Conservation (phyloP, 2,113 vertebrate genomes). For the Campylorhamphus procurvoides region DNA sequence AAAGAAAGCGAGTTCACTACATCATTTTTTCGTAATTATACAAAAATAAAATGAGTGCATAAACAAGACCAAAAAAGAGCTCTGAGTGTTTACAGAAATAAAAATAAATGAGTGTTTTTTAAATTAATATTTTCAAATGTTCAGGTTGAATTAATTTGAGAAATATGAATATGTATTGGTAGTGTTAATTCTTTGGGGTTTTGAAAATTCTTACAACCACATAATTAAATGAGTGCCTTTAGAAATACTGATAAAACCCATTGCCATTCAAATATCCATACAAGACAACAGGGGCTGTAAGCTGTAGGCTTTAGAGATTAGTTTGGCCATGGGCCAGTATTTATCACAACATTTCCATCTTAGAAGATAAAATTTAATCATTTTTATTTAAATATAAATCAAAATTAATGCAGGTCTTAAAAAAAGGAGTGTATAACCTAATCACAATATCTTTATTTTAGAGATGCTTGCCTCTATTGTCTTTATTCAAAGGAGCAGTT, state of each 20-base stretch:
- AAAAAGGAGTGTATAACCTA: constrained; percentile 71
- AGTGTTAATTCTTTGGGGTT: constrained; percentile 82
- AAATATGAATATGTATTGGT: constrained; percentile 84
- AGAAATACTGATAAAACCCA: constrained; percentile 86
- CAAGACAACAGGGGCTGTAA: constrained; percentile 81
- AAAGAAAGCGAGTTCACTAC: background rate
- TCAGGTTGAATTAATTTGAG: constrained; percentile 81
- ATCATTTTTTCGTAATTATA: constrained; percentile 28
- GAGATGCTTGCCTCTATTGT: constrained; percentile 70
- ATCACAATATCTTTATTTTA: constrained; percentile 78
- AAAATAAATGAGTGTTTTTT: constrained; percentile 72
- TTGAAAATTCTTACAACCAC: constrained; percentile 86
- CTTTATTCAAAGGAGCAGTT: constrained; percentile 67
- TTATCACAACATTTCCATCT: constrained; percentile 86
- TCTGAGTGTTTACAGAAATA: constrained; percentile 67
- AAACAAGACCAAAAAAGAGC: constrained; percentile 24
- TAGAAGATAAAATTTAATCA: constrained; percentile 86
- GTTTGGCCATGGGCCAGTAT: constrained; percentile 83
- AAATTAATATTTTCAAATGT: constrained; percentile 81
- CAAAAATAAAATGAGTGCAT: constrained; percentile 48
- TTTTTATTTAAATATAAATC: constrained; percentile 88
- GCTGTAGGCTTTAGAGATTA: constrained; percentile 83
- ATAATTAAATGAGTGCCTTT: constrained; percentile 87
- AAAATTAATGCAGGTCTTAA: constrained; percentile 78
- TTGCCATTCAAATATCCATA: constrained; percentile 84